phyloP scores from a whole-genome alignment of 1,140 invertebrate genomes.

The Scaptodrosophila lebanonensis region DNA sequence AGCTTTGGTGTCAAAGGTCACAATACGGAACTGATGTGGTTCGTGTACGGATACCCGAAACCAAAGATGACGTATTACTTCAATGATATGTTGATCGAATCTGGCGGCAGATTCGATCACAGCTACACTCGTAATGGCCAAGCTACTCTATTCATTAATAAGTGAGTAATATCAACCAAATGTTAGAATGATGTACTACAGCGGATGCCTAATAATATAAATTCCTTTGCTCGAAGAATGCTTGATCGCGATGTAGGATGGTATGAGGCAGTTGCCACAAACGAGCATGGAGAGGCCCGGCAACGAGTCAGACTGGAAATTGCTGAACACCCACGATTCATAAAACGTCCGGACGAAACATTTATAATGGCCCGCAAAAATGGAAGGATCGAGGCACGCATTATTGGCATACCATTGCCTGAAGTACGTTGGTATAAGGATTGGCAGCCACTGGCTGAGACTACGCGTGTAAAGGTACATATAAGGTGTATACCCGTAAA shows the following conservation, averaged over 20 bases:
- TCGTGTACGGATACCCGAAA: slow-evolving; percentile 94
- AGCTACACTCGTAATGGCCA: slow-evolving; percentile 93
- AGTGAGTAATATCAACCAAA: slow-evolving; percentile 76
- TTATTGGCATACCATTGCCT: slow-evolving; percentile 93
- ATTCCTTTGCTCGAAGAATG: slow-evolving; percentile 80
- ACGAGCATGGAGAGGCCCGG: slow-evolving; percentile 93
- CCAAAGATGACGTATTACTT: slow-evolving; percentile 93
- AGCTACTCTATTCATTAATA: slow-evolving; percentile 90
- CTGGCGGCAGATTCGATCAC: slow-evolving; percentile 88
- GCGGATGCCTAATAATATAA: neutral
- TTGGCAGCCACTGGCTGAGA: slow-evolving; percentile 91
- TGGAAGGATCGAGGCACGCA: slow-evolving; percentile 88
- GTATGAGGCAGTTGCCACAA: slow-evolving; percentile 95
- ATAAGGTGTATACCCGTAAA: neutral
- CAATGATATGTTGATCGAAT: slow-evolving; percentile 88
- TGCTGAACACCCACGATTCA: slow-evolving; percentile 94
- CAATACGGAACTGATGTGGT: slow-evolving; percentile 92
- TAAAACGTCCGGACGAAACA: slow-evolving; percentile 89
- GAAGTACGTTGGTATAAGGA: slow-evolving; percentile 99
- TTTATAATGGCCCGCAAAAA: slow-evolving; percentile 85
- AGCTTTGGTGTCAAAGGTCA: slow-evolving; percentile 94
- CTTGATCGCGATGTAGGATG: slow-evolving; percentile 92
- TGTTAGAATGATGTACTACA: neutral
- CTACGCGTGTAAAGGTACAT: slow-evolving; percentile 86
- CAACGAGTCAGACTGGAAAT: slow-evolving; percentile 91